Evolutionary conservation across 2,797 vertebrate species (phyloP), one percentile per base, ranked within the genome.

Genomic region (Takifugu ocellatus): DNA sequence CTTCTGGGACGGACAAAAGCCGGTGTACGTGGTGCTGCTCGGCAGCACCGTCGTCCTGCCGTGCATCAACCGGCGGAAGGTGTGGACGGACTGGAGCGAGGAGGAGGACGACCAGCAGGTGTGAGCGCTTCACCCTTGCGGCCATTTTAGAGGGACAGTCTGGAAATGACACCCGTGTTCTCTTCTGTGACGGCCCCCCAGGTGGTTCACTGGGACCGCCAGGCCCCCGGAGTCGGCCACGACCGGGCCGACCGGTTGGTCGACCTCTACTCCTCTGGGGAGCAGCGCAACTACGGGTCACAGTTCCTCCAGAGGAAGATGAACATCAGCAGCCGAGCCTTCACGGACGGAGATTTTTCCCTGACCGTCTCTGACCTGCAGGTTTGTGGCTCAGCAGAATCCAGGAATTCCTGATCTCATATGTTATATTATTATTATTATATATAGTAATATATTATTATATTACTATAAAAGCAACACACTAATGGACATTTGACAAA

Each of bases 171-270:
- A n/a, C 12, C n/a, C 45, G 21, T 24, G 6, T 15, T 39, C 11
- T 8, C 5, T n/a, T n/a, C 5, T 8, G 39, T 44, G 31, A 15
- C 16, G 50, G 36, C 31, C 1, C 52, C 52, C 17, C 56, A 98
- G 77, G 96, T 98, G 65, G 95, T 94, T 9, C 96, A 98, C 75
- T 98, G 96, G 96, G 95, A 98, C 86, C 84, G 91, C 1, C 95
- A 97, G 86, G 81, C 91, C 0, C 93, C 93, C 0, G 95, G 96
- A 0, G 85, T 97, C 15, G 86, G 79, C 0, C 95, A 95, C 0
- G 94, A 98, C 89, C 92, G 89, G 0, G 96, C 95, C 0, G 95
- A 98, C 78, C 93, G 95, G 3, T 90, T 98, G 51, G 92, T 98
- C 2, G 96, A 98, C n/a, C 87, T 98, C 33, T 98, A 98, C 0